Percentiles rank a stretch among this genome's conserved stretches.
Conservation (phyloP, 1,140 invertebrate species). For the Aleiodes sp. region DNA sequence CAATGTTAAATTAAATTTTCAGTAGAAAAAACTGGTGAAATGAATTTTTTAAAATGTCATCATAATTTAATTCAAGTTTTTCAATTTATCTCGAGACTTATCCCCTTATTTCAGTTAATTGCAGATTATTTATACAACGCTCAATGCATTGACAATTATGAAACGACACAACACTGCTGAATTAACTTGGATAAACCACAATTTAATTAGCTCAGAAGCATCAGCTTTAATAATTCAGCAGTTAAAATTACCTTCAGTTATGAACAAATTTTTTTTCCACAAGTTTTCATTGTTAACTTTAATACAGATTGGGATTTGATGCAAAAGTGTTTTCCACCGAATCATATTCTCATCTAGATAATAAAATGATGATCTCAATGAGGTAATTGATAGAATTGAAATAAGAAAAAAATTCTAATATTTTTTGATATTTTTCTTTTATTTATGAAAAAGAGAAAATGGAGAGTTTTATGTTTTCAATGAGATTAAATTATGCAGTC, state of each 20-base stretch:
- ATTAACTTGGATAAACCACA: constrained; percentile 57
- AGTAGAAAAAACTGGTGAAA: no score
- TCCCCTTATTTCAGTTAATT: neutral
- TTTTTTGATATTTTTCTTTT: neutral
- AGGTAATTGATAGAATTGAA: neutral
- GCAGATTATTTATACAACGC: neutral
- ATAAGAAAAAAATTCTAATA: neutral
- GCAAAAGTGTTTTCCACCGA: constrained; percentile 48
- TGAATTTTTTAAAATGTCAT: neutral
- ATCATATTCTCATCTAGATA: neutral
- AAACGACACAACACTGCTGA: constrained; percentile 56
- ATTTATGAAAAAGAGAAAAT: neutral
- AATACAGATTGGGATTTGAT: constrained; percentile 44
- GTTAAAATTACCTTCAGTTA: constrained; percentile 47
- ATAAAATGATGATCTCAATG: neutral
- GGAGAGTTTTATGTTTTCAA: neutral
- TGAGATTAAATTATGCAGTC: constrained; percentile 17
- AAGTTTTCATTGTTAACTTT: neutral
- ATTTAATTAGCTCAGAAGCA: constrained; percentile 58
- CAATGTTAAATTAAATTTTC: no score
- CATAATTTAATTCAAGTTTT: constrained; percentile 46
- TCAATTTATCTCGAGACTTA: neutral
- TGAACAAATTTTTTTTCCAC: constrained; percentile 46
- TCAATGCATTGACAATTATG: constrained; percentile 36
- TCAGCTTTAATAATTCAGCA: constrained; percentile 38